These are phyloP conservation scores for Orius insidiosus DNA, from an alignment of 1,140 invertebrate species.

Conservation along the genomic window DNA sequence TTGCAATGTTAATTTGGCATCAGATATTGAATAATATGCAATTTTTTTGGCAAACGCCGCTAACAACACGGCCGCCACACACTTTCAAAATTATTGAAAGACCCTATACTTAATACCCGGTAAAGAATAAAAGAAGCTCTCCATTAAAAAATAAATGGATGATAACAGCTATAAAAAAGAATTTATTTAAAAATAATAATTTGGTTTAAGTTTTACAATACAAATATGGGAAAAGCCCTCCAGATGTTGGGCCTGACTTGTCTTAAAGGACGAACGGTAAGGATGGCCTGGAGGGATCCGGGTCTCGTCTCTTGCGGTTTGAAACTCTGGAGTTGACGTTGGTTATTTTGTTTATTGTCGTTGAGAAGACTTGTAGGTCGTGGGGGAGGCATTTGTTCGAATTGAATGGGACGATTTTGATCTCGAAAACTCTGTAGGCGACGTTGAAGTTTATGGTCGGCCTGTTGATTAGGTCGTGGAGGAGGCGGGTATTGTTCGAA, in stretches of 20 bases:
- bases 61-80: too few relatives aligned
- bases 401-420: not conserved
- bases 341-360: not conserved
- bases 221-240: too few relatives aligned
- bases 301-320: not conserved
- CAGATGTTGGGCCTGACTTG: not conserved
- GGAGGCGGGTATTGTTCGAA: not conserved
- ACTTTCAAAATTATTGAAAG: too few relatives aligned
- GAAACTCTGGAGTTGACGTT: not conserved
- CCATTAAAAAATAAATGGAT: too few relatives aligned
- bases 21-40: too few relatives aligned
- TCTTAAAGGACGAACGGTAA: not conserved
- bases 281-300: slow-evolving; percentile 3
- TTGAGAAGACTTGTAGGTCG: not conserved
- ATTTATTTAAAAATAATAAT: too few relatives aligned
- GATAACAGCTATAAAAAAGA: too few relatives aligned
- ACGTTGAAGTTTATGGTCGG: not conserved
- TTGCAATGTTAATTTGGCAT: too few relatives aligned
- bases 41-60: too few relatives aligned
- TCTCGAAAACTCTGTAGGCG: not conserved
- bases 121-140: too few relatives aligned
- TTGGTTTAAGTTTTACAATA: too few relatives aligned
- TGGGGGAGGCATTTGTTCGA: not conserved
- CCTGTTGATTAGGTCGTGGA: not conserved
- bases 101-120: too few relatives aligned